Conservation (phyloP, 2,888 invertebrate genomes). For the Corbicula japonica region DNA sequence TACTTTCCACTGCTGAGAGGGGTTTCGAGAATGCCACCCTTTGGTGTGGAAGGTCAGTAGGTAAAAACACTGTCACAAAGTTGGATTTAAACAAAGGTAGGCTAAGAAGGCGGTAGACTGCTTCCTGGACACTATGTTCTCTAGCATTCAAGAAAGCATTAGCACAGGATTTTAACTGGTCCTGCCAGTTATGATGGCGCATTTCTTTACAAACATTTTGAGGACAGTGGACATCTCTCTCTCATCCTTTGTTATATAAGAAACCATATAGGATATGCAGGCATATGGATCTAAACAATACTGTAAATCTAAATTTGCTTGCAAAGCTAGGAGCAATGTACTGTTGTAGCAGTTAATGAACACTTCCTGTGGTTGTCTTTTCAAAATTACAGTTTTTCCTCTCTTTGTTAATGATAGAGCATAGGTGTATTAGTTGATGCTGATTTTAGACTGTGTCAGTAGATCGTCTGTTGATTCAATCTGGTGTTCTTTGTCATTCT, state of each 20-base stretch:
- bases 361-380: constrained; percentile 20
- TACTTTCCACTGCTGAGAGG: neutral
- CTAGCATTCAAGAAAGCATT: constrained; percentile 37
- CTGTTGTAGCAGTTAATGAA: constrained; percentile 38
- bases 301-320: constrained; percentile 51
- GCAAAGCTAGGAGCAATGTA: constrained; percentile 24
- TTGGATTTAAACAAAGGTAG: constrained; percentile 41
- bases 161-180: constrained; percentile 25
- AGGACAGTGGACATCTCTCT: no score
- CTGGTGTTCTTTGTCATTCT: constrained; percentile 4
- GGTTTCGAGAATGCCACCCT: constrained; percentile 14
- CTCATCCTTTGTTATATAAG: constrained; percentile 47
- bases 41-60: constrained; percentile 46
- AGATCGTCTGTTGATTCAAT: constrained; percentile 3
- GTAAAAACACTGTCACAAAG: constrained; percentile 44
- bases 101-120: constrained; percentile 41
- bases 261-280: constrained; percentile 43
- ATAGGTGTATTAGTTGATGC: constrained; percentile 12
- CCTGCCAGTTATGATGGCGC: neutral
- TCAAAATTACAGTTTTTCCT: no score
- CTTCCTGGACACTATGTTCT: constrained; percentile 46
- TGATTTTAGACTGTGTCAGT: neutral
- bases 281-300: constrained; percentile 39
- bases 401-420: constrained; percentile 12
- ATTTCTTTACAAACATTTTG: constrained; percentile 12